A percentile compares a stretch with the other conserved stretches of the same genome.
These are phyloP conservation scores for Butorides virescens DNA, from an alignment of 2,113 vertebrate species.

Conservation along the genomic window DNA sequence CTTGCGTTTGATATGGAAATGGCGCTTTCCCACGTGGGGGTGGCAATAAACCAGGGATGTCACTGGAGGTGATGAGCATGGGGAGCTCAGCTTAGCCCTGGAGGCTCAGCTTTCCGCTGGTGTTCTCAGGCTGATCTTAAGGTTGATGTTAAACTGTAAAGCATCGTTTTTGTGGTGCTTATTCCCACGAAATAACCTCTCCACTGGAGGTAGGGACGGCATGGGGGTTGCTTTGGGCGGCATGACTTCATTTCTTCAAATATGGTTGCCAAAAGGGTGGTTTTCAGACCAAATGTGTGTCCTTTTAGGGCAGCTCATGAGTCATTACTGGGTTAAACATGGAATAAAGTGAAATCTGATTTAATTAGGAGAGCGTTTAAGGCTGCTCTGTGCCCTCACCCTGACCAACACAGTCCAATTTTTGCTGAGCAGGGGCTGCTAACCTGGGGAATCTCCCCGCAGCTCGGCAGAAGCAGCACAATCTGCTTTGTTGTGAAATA, in stretches of 20 bases:
- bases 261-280: not conserved
- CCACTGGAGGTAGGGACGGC: not conserved
- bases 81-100: not conserved
- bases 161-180: not conserved
- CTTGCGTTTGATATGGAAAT: not conserved
- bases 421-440: not conserved
- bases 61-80: not conserved
- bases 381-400: not conserved
- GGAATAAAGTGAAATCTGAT: not conserved
- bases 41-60: not conserved
- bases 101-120: not conserved
- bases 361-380: not conserved
- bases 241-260: not conserved
- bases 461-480: not conserved
- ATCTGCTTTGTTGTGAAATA: rapidly evolving
- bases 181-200: not conserved
- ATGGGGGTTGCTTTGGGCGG: rapidly evolving
- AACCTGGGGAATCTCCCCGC: not conserved
- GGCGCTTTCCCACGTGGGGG: not conserved
- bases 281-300: not conserved
- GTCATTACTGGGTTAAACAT: not conserved
- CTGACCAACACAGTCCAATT: not conserved
- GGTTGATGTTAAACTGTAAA: not conserved
- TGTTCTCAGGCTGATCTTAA: not conserved
- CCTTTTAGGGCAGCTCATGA: not conserved